Evolutionary conservation across 1,140 invertebrate genomes (phyloP).

Genomic region (Bombus turneri): DNA sequence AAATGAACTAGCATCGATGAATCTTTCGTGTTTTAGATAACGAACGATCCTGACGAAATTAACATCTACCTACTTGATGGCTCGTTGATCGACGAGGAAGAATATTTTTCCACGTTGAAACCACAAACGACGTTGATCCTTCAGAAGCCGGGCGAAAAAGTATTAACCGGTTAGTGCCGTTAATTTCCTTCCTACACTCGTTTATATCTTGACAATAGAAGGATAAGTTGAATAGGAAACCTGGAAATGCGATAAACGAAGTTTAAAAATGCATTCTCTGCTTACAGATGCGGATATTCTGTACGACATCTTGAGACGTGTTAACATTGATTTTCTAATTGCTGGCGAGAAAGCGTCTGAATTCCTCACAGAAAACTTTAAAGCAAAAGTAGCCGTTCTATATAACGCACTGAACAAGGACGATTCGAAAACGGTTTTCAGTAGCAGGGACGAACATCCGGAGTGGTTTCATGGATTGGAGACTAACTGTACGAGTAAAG

Average conservation of each 20-base stretch:
- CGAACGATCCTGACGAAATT: constrained; percentile 76
- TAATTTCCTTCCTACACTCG: neutral
- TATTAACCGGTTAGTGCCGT: constrained; percentile 84
- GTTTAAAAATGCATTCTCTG: constrained; percentile 3
- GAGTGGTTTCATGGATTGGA: constrained; percentile 90
- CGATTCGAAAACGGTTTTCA: constrained; percentile 83
- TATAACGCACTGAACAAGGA: constrained; percentile 82
- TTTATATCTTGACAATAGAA: neutral
- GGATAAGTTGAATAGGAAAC: neutral
- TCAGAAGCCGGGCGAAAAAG: constrained; percentile 84
- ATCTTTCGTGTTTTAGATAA: constrained; percentile 72
- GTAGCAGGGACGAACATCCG: constrained; percentile 85
- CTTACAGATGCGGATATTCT: constrained; percentile 84
- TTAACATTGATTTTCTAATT: constrained; percentile 85
- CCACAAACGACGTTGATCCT: constrained; percentile 88
- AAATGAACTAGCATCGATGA: neutral
- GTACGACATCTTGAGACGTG: constrained; percentile 84
- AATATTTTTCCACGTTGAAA: constrained; percentile 88
- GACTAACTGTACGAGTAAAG: constrained; percentile 87
- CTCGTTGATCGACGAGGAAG: constrained; percentile 88
- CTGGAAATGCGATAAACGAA: neutral
- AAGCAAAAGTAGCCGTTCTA: constrained; percentile 83
- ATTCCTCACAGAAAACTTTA: constrained; percentile 86
- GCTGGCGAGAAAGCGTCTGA: constrained; percentile 85
- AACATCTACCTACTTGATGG: constrained; percentile 85